phyloP scores from a whole-genome alignment of 2,888 invertebrate species.

The Criorhina ranunculi region DNA sequence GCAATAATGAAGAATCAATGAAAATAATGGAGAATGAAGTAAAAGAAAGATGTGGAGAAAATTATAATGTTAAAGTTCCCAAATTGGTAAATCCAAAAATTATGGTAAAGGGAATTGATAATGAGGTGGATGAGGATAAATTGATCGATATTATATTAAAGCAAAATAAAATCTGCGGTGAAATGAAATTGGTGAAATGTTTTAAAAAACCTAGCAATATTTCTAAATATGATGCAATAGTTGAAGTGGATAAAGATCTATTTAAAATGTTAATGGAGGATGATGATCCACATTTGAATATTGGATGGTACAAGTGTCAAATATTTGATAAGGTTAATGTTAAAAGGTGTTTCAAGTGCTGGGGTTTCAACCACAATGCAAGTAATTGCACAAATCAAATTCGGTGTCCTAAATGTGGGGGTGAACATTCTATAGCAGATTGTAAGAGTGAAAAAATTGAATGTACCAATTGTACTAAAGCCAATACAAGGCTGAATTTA shows the following conservation, averaged over 20 bases:
- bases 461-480: constrained; percentile 15
- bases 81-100: constrained; percentile 8
- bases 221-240: constrained; percentile 14
- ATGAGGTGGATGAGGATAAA: neutral
- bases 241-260: constrained; percentile 16
- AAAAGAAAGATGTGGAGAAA: neutral
- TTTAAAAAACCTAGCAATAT: constrained; percentile 3
- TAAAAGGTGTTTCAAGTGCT: constrained; percentile 32
- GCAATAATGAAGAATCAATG: constrained; percentile 15
- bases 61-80: constrained; percentile 12
- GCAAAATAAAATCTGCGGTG: neutral
- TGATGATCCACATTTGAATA: constrained; percentile 4
- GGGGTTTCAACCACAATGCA: constrained; percentile 4
- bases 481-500: neutral
- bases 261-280: constrained; percentile 25
- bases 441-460: constrained; percentile 4
- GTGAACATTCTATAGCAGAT: constrained; percentile 1
- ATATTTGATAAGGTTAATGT: constrained; percentile 19
- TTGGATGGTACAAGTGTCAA: constrained; percentile 23
- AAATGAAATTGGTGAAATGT: constrained; percentile 11
- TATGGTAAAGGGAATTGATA: constrained; percentile 6
- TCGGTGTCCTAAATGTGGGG: constrained; percentile 28
- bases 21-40: constrained; percentile 20
- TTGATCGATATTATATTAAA: constrained; percentile 7
- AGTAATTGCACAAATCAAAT: constrained; percentile 1